Percentiles rank a stretch among this genome's conserved stretches.
phyloP scores from a whole-genome alignment of 2,888 invertebrate genomes.

The Tenodera sinensis region DNA sequence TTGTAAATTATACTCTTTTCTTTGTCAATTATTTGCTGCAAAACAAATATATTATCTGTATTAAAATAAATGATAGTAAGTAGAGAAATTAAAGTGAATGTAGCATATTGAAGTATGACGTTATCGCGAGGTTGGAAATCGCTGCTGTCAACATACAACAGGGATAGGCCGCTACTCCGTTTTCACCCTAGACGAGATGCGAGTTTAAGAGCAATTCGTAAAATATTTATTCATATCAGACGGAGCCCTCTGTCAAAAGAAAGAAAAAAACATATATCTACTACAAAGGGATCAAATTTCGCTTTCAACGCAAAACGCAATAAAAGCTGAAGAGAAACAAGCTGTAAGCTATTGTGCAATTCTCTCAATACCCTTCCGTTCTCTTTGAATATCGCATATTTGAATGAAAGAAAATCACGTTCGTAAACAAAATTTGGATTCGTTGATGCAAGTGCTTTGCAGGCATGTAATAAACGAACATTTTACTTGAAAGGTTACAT shows the following conservation, averaged over 20 bases:
- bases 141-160: too few relatives aligned
- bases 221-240: background rate
- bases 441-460: background rate
- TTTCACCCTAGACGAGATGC: background rate
- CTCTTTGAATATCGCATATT: background rate
- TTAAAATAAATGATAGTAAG: too few relatives aligned
- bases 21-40: too few relatives aligned
- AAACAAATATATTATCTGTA: too few relatives aligned
- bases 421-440: background rate
- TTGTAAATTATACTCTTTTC: too few relatives aligned
- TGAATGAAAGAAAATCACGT: background rate
- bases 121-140: too few relatives aligned
- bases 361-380: background rate
- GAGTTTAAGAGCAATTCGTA: background rate
- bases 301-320: background rate
- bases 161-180: background rate
- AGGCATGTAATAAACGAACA: background rate
- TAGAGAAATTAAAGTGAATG: too few relatives aligned
- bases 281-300: background rate
- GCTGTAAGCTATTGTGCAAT: background rate
- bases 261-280: background rate
- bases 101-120: too few relatives aligned
- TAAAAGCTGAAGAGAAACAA: background rate
- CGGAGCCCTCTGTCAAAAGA: background rate
- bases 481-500: background rate